These are phyloP conservation scores for Heliconius ethilla DNA, from an alignment of 2,888 invertebrate genomes.

Conservation along the genomic window DNA sequence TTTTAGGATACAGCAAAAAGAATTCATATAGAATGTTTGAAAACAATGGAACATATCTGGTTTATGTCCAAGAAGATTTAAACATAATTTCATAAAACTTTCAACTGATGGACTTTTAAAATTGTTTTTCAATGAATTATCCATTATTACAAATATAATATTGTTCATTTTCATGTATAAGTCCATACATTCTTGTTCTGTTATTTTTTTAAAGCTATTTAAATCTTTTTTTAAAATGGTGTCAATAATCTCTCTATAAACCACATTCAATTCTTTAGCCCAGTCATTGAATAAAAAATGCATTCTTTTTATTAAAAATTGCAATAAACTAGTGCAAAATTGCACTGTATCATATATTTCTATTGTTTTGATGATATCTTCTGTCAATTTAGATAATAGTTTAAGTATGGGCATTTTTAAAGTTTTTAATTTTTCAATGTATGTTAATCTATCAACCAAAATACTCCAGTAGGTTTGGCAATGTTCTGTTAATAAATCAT, in stretches of 20 bases:
- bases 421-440: constrained; percentile 62
- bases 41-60: constrained; percentile 62
- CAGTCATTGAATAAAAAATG: constrained; percentile 58
- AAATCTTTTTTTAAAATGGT: constrained; percentile 56
- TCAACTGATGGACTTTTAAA: constrained; percentile 56
- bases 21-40: constrained; percentile 63
- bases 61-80: constrained; percentile 56
- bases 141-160: constrained; percentile 63
- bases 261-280: constrained; percentile 53
- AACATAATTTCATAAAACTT: constrained; percentile 49
- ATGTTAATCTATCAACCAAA: constrained; percentile 61
- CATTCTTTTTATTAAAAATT: constrained; percentile 65
- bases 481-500: constrained; percentile 60
- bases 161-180: constrained; percentile 66
- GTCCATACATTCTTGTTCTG: constrained; percentile 54
- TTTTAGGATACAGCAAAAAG: constrained; percentile 60
- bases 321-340: constrained; percentile 59
- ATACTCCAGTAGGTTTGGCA: constrained; percentile 72
- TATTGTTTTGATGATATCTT: constrained; percentile 61
- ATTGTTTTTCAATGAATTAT: constrained; percentile 57
- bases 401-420: constrained; percentile 56
- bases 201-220: constrained; percentile 54
- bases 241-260: constrained; percentile 58
- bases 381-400: constrained; percentile 60
- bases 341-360: constrained; percentile 61